Conservation (phyloP, 1,140 invertebrate species). For the Harpegnathos saltator region DNA sequence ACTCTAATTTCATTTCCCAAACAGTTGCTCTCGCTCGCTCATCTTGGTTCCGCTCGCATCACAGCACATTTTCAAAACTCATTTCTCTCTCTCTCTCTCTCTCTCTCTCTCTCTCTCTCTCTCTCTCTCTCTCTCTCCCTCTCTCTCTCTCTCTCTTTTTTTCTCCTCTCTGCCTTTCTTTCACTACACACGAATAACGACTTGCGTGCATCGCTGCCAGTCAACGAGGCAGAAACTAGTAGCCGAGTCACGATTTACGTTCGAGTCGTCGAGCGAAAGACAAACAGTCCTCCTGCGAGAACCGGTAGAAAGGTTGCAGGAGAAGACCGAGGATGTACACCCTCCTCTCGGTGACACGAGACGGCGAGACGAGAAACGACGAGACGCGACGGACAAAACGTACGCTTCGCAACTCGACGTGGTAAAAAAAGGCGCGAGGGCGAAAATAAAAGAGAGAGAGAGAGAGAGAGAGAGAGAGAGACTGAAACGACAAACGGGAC, state of each 20-base stretch:
- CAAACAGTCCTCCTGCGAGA: conserved; percentile 18
- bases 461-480: conserved; percentile 48
- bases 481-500: conserved; percentile 51
- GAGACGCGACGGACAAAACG: background rate
- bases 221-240: conserved; percentile 75
- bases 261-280: conserved; percentile 27
- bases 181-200: conserved; percentile 49
- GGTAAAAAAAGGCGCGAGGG: background rate
- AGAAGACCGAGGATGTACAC: conserved; percentile 12
- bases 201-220: conserved; percentile 82
- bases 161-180: conserved; percentile 32
- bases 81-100: conserved; percentile 41
- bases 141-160: conserved; percentile 33
- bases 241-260: conserved; percentile 51
- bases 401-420: conserved; percentile 8
- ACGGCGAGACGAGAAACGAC: conserved; percentile 13
- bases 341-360: background rate
- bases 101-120: conserved; percentile 43
- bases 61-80: conserved; percentile 26
- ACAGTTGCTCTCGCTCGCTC: conserved; percentile 24
- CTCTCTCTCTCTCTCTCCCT: conserved; percentile 36
- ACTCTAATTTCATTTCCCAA: conserved; percentile 23
- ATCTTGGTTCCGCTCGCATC: conserved; percentile 13
- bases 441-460: conserved; percentile 20
- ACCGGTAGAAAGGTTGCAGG: conserved; percentile 10